Conservation (phyloP, 1,140 invertebrate genomes). For the Lepeophtheirus salmonis region DNA sequence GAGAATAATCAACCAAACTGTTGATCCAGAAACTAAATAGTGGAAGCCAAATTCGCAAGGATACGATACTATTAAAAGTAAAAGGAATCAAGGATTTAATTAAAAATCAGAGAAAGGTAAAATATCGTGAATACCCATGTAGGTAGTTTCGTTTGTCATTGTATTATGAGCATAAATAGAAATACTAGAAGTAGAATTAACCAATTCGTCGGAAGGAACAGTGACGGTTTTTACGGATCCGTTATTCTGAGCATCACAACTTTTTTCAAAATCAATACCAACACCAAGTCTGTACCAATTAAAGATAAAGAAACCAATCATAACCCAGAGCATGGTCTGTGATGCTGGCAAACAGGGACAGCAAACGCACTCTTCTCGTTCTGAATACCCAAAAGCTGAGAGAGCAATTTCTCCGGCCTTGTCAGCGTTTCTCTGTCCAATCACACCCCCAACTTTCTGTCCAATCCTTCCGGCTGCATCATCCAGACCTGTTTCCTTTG, state of each 20-base stretch:
- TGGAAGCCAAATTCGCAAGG: constrained; percentile 18
- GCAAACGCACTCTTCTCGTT: constrained; percentile 13
- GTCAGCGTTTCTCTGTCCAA: constrained; percentile 2
- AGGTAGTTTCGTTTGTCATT: background rate
- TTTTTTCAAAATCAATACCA: constrained; percentile 2
- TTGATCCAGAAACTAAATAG: constrained; percentile 9
- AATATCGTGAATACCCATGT: background rate
- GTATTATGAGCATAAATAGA: background rate
- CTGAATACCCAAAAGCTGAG: constrained; percentile 14
- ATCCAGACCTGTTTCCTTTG: constrained; percentile 10
- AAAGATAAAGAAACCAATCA: constrained; percentile 7
- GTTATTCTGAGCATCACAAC: background rate
- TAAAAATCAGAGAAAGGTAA: background rate
- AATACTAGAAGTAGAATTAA: background rate
- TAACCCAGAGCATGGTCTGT: constrained; percentile 7
- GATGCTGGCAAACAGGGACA: constrained; percentile 17
- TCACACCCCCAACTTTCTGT: background rate
- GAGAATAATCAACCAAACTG: constrained; percentile 11
- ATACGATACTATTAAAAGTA: background rate
- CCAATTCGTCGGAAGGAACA: background rate
- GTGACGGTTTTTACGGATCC: background rate
- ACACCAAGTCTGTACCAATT: constrained; percentile 11
- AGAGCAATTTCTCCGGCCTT: constrained; percentile 11
- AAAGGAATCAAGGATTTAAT: background rate
- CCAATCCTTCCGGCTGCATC: constrained; percentile 1